Conservation (phyloP, 2,888 invertebrate genomes). For the Xestia rhomboidea region DNA sequence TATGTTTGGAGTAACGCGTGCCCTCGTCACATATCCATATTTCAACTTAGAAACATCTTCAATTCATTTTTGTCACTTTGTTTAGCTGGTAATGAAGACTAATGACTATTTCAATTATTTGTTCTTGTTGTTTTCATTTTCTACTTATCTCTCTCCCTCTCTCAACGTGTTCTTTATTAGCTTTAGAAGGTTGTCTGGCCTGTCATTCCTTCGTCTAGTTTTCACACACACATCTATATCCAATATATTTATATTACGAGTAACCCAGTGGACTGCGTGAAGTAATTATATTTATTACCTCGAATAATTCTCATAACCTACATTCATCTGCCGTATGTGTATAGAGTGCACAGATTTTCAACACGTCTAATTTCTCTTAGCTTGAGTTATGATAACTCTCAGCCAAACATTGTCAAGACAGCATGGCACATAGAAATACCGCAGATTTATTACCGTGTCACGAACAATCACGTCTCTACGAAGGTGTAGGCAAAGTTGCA, state of each 20-base stretch:
- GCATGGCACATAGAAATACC: slow-evolving; percentile 27
- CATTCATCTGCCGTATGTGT: background rate
- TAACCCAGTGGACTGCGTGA: background rate
- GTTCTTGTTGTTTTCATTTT: background rate
- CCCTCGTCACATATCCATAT: slow-evolving; percentile 46
- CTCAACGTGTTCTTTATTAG: background rate
- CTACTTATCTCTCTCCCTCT: background rate
- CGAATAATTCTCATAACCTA: slow-evolving; percentile 13
- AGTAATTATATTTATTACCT: slow-evolving; percentile 4
- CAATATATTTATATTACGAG: background rate
- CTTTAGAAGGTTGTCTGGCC: background rate
- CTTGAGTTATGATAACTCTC: slow-evolving; percentile 31
- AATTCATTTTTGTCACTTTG: slow-evolving; percentile 33
- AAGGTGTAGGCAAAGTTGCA: slow-evolving; percentile 16
- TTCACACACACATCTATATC: background rate
- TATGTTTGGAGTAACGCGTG: slow-evolving; percentile 60
- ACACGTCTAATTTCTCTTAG: slow-evolving; percentile 30
- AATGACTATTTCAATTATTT: slow-evolving; percentile 33
- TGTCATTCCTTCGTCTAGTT: background rate
- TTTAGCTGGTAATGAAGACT: slow-evolving; percentile 36
- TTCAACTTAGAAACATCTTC: slow-evolving; percentile 34
- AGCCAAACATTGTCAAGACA: slow-evolving; percentile 28
- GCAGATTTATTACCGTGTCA: slow-evolving; percentile 39
- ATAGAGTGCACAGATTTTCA: slow-evolving; percentile 17
- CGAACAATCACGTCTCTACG: slow-evolving; percentile 7